Evolutionary conservation across 1,140 invertebrate species (phyloP).

Genomic region (Phymastichus coffea): DNA sequence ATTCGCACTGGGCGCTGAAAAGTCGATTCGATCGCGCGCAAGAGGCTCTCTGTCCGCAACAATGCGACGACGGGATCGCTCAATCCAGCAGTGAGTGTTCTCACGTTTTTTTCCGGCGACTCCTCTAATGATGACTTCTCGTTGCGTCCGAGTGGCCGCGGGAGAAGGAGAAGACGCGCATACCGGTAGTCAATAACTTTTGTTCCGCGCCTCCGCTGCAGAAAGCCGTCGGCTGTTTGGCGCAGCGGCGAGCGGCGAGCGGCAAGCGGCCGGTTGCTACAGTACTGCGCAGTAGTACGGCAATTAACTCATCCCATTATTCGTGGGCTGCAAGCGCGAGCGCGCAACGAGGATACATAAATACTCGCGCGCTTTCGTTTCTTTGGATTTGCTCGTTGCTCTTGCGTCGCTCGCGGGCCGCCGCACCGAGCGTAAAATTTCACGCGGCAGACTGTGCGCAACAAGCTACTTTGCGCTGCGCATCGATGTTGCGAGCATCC

Average conservation of each 20-base stretch:
- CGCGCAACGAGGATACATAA: slow-evolving; percentile 8
- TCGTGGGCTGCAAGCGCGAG: slow-evolving; percentile 28
- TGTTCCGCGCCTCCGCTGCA: slow-evolving; percentile 30
- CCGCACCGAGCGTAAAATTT: too few species aligned
- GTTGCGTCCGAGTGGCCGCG: neutral
- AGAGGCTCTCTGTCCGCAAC: slow-evolving; percentile 1
- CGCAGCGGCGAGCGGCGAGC: neutral
- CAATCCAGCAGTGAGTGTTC: slow-evolving; percentile 19
- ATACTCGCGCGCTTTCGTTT: slow-evolving; percentile 33
- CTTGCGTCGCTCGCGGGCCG: too few species aligned
- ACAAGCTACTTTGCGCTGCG: too few species aligned
- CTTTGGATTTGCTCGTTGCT: too few species aligned
- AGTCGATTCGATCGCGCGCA: neutral
- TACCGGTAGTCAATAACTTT: slow-evolving; percentile 44
- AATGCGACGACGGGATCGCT: slow-evolving; percentile 14
- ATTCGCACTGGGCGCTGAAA: neutral
- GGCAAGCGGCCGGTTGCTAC: slow-evolving; percentile 13
- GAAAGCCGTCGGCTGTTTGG: too few species aligned
- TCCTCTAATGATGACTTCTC: slow-evolving; percentile 15
- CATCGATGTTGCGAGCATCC: too few species aligned
- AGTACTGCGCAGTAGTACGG: slow-evolving; percentile 28
- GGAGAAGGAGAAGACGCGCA: slow-evolving; percentile 36
- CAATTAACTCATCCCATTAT: slow-evolving; percentile 53
- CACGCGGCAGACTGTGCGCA: too few species aligned
- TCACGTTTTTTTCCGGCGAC: slow-evolving; percentile 33